Base-by-base conservation (phyloP, 2,113 vertebrate genomes). In the Percopsis transmontana region DNA sequence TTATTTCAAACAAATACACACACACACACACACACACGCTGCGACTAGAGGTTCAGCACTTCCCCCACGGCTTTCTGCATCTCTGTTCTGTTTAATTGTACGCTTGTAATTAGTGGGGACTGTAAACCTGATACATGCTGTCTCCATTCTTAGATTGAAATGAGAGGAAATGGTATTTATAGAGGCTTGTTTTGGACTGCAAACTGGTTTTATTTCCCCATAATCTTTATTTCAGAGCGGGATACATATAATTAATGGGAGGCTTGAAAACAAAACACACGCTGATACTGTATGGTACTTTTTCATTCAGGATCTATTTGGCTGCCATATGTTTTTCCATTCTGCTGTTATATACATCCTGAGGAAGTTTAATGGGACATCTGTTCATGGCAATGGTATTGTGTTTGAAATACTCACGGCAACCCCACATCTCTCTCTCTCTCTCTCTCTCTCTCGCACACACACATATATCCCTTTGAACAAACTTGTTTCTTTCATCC, bases 111-210 rank as follows among this genome's bases (percentile, higher is more conserved):
- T 56, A 68, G 79, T 41, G 33, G 56, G 15, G 55, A 64, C 76
- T 20, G 51, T 57, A 55, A 68, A 52, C 53, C 12, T 70, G 19
- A 77, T 79, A 39, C 66, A 75, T 45, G 66, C 19, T 50, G 71
- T 55, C 40, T 66, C 60, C 54, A 18, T 45, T 62, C 23, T 44
- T 60, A 42, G 19, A 27, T 12, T 13, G n/a, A 14, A 70, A 62
- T 64, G 45, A 21, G 2, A 52, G 19, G 19, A 9, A 20, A 14
- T 52, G 19, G 47, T 16, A 44, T 44, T 5, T 45, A 15, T 45
- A 13, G 44, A 45, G 13, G 44, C 44, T 45, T 45, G 16, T 45
- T 45, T 45, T 5, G 10, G 44, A n/a, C 13, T 45, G 2, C 3
- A 45, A 33, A 7, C 27, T 33, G n/a, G 8, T 33, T 33, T 33